phyloP scores from a whole-genome alignment of 2,888 invertebrate genomes.

The Eustalomyia histrio region DNA sequence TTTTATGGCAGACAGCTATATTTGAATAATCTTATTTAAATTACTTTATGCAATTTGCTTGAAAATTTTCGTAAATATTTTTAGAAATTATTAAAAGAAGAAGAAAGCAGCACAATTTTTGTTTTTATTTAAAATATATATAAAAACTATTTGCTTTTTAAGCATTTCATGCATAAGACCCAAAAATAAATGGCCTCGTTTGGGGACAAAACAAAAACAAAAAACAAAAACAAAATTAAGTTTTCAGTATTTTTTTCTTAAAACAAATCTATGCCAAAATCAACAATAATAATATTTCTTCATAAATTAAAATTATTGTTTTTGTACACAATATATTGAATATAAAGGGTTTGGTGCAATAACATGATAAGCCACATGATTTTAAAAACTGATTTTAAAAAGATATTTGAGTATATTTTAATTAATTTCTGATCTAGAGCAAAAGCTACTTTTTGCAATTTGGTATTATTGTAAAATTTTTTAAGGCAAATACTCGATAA shows the following conservation, averaged over 20 bases:
- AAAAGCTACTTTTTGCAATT: too few relatives aligned
- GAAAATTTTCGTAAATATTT: conserved; percentile 1
- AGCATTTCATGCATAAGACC: conserved; percentile 19
- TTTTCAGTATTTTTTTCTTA: not conserved
- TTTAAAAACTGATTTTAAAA: too few relatives aligned
- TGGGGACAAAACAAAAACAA: conserved; percentile 49
- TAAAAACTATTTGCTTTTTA: not conserved
- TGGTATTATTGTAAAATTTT: too few relatives aligned
- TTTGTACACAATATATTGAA: not conserved
- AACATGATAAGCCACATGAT: too few relatives aligned
- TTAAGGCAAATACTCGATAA: too few relatives aligned
- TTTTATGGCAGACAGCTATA: too few relatives aligned
- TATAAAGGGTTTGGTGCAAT: too few relatives aligned
- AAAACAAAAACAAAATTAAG: conserved; percentile 6
- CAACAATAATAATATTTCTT: not conserved
- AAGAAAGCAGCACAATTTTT: not conserved
- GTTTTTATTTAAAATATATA: not conserved
- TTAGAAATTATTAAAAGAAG: conserved; percentile 1
- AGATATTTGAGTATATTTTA: too few relatives aligned
- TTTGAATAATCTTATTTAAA: not conserved
- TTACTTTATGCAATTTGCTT: not conserved
- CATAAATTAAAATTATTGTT: not conserved
- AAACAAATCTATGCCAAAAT: conserved; percentile 44
- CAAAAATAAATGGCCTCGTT: conserved; percentile 62
- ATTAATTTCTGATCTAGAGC: too few relatives aligned